Evolutionary conservation across 2,113 vertebrate genomes (phyloP), one percentile per base, ranked within the genome.

Genomic region (Ornithorhynchus anatinus): DNA sequence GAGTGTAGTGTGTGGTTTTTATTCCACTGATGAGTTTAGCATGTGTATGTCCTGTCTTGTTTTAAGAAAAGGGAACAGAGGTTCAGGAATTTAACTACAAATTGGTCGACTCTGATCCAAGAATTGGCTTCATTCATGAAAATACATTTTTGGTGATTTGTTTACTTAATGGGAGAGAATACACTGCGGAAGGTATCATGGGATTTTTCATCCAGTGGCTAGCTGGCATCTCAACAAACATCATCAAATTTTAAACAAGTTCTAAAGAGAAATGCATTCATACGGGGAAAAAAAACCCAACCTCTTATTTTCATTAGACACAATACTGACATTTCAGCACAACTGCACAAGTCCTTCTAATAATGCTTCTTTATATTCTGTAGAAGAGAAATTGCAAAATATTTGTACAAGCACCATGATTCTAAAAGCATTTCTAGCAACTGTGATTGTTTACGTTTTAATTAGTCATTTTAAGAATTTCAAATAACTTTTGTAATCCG

Each of bases 221-320:
- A 9, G 17, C 54, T 71, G 48, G 72, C 27, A 62, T 64, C 64
- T 68, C 53, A 45, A 51, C 50, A 32, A 39, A 74, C 65, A 78
- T 74, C 27, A 45, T 38, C 75, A 75, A 51, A 71, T 82, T 87
- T 85, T 74, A 82, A 87, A 87, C 74, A 84, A 66, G 52, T 72
- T 52, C 61, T 58, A 67, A 82, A 86, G 32, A 88, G 38, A 56
- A 63, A 74, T 32, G 38, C 80, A 75, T 59, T 63, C 16, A 65
- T 72, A 54, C 52, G 69, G 74, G 14, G 29, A 74, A 72, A 72
- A 68, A 76, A 29, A 50, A 23, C 27, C 33, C 81, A 62, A 83
- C 2, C 5, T 19, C 76, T 59, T 75, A 63, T 87, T 85, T 69
- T 59, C 20, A 23, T 22, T 25, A 25, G 56, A 11, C 51, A 80